Conservation (phyloP, 2,797 vertebrate genomes). For the Rachycentron canadum region DNA sequence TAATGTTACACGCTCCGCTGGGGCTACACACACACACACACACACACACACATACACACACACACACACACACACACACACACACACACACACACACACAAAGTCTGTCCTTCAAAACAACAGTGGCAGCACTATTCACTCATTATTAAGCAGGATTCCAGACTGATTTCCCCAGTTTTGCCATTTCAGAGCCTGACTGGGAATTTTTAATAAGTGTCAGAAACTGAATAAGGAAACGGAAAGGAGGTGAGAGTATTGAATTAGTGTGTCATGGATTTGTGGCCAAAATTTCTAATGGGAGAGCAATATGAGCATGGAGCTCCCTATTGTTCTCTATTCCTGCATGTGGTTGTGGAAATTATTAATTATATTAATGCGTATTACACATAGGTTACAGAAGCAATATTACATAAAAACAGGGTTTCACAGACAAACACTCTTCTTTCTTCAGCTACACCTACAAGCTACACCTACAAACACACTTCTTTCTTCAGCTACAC, state of each 20-base stretch:
- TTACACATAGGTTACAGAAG: background rate
- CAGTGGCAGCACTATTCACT: conserved; percentile 69
- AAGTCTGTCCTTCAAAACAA: conserved; percentile 62
- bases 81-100: conserved; percentile 14
- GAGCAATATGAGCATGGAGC: background rate
- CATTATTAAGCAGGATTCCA: conserved; percentile 62
- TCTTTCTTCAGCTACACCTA: too few species aligned
- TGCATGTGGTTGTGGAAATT: background rate
- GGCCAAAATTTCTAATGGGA: conserved; percentile 17
- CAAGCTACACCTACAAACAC: background rate
- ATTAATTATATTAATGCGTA: conserved; percentile 1
- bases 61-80: conserved; percentile 33
- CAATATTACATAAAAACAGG: background rate
- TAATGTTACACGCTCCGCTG: conserved; percentile 73
- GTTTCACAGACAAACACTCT: background rate
- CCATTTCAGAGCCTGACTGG: conserved; percentile 34
- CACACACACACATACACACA: conserved; percentile 23
- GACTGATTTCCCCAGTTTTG: conserved; percentile 54
- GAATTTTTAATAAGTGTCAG: conserved; percentile 45
- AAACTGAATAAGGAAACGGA: conserved; percentile 50
- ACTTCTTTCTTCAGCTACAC: conserved; percentile 10
- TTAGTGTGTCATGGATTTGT: conserved; percentile 3
- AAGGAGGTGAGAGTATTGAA: conserved; percentile 29
- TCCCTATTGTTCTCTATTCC: background rate
- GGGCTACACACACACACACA: conserved; percentile 42